These are phyloP conservation scores for Poecilobothrus nobilitatus DNA, from an alignment of 2,888 invertebrate genomes.

Conservation along the genomic window DNA sequence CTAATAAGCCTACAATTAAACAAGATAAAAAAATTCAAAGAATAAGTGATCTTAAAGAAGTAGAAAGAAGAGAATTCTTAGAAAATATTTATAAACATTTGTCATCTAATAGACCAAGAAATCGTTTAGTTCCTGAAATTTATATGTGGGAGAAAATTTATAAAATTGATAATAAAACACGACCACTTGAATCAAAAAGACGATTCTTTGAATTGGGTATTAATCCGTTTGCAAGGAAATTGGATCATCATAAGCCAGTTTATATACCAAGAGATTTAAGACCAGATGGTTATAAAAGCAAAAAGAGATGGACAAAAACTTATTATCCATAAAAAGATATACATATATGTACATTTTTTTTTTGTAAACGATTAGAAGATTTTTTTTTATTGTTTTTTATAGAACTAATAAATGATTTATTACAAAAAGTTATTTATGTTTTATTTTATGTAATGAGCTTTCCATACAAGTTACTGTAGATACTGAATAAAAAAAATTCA, in stretches of 20 bases:
- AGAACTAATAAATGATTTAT: no score
- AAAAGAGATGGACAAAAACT: conserved; percentile 56
- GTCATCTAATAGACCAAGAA: conserved; percentile 57
- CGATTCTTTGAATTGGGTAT: conserved; percentile 62
- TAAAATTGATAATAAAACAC: conserved; percentile 60
- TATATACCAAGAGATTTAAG: conserved; percentile 64
- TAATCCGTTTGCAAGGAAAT: conserved; percentile 53
- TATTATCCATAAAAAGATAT: conserved; percentile 53
- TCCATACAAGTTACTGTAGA: no score
- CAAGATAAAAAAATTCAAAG: conserved; percentile 45
- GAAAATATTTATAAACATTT: conserved; percentile 61
- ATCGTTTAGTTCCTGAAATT: conserved; percentile 57
- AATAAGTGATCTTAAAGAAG: conserved; percentile 60
- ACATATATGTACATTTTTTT: no score
- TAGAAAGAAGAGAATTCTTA: conserved; percentile 60
- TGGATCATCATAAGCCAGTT: conserved; percentile 57
- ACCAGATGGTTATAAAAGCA: conserved; percentile 51
- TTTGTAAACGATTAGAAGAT: no score
- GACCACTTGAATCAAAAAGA: conserved; percentile 58
- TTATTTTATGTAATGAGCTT: no score
- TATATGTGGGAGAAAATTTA: conserved; percentile 79
- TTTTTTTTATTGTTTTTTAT: no score
- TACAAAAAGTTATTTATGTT: no score
- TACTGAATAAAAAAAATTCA: no score
- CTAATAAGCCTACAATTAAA: conserved; percentile 68